Percentiles rank a stretch among this genome's conserved stretches.
Evolutionary conservation across 2,888 invertebrate genomes (phyloP).

Genomic region (Lamellibrachia columna): DNA sequence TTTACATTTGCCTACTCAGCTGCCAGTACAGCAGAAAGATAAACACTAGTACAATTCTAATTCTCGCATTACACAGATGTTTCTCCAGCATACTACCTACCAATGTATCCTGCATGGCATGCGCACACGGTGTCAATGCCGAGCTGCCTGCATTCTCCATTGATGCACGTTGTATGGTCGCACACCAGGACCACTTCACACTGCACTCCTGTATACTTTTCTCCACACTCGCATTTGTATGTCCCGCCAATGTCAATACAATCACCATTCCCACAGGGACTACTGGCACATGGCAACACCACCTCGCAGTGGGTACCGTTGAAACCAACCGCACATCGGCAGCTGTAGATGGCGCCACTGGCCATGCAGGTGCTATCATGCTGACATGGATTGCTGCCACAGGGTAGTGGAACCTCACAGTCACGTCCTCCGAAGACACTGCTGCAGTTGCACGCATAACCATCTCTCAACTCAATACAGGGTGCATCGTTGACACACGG

Average conservation of each 20-base stretch:
- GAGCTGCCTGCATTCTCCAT: constrained; percentile 48
- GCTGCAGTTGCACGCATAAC: constrained; percentile 37
- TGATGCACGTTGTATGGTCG: constrained; percentile 46
- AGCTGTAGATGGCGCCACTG: constrained; percentile 33
- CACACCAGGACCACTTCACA: constrained; percentile 46
- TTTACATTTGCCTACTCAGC: not conserved
- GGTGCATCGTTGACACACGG: constrained; percentile 38
- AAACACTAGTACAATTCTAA: not conserved
- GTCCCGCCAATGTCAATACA: constrained; percentile 32
- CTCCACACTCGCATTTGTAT: constrained; percentile 40
- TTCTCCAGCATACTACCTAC: constrained; percentile 38
- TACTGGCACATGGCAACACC: constrained; percentile 32
- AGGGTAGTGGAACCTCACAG: constrained; percentile 40
- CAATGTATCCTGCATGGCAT: constrained; percentile 51
- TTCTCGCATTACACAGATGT: not conserved
- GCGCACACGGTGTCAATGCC: constrained; percentile 44
- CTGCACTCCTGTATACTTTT: constrained; percentile 38
- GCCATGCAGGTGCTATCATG: constrained; percentile 33
- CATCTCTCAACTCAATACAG: constrained; percentile 25
- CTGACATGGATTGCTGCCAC: constrained; percentile 39
- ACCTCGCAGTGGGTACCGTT: constrained; percentile 37
- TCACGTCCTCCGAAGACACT: constrained; percentile 36
- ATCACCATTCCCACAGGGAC: constrained; percentile 35
- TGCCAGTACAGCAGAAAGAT: not conserved
- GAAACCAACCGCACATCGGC: constrained; percentile 32